These are phyloP conservation scores for Halictus rubicundus DNA, from an alignment of 1,140 invertebrate species.

Conservation along the genomic window DNA sequence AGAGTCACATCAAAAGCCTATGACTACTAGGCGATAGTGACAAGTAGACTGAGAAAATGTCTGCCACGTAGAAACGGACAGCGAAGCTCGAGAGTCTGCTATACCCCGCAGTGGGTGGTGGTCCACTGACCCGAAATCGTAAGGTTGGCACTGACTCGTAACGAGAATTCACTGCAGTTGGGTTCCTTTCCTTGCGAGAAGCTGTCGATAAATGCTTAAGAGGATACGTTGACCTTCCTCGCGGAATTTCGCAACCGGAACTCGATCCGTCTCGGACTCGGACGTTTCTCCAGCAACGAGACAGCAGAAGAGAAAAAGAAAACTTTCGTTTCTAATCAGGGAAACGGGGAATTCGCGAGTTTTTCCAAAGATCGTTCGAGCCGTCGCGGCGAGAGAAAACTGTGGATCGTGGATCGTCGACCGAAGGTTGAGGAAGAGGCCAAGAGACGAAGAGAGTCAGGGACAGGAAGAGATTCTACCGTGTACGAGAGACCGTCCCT, in stretches of 20 bases:
- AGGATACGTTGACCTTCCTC: neutral
- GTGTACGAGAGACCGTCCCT: constrained; percentile 48
- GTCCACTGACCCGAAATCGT: too few species aligned
- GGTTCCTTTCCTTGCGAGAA: too few species aligned
- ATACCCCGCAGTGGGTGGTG: too few species aligned
- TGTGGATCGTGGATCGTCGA: constrained; percentile 2
- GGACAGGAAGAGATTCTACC: constrained; percentile 46
- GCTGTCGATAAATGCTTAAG: neutral
- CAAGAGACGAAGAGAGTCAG: constrained; percentile 23
- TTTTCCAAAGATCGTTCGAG: too few species aligned
- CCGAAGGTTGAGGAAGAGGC: constrained; percentile 19
- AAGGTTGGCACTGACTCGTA: too few species aligned
- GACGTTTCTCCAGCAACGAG: constrained; percentile 1
- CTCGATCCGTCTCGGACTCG: neutral
- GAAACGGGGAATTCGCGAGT: neutral
- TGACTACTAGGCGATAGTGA: too few species aligned
- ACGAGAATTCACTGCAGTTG: too few species aligned
- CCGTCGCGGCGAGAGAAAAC: too few species aligned
- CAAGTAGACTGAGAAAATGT: too few species aligned
- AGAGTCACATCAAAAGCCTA: too few species aligned
- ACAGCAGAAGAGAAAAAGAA: neutral
- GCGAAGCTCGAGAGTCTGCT: too few species aligned
- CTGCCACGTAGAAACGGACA: too few species aligned
- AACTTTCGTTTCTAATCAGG: neutral
- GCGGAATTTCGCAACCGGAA: neutral